phyloP scores from a whole-genome alignment of 2,113 vertebrate species.

The Cyprinodon tularosa region DNA sequence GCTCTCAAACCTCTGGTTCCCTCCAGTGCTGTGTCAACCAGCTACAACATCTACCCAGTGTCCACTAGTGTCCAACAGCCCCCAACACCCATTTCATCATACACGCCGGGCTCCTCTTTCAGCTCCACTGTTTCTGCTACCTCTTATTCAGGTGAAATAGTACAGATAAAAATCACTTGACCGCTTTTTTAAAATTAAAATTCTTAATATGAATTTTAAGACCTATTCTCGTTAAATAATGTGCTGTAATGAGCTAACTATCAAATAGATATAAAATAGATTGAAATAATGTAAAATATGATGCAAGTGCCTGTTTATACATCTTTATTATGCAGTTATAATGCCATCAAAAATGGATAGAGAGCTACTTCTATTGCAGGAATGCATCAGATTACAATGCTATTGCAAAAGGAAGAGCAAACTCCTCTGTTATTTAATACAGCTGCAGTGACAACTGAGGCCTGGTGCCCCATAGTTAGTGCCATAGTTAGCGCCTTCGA shows the following conservation, averaged over 20 bases:
- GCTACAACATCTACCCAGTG: slow-evolving; percentile 75
- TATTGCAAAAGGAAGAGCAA: background rate
- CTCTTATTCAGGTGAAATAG: slow-evolving; percentile 75
- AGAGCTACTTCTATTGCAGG: background rate
- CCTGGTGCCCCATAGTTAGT: background rate
- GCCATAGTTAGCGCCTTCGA: background rate
- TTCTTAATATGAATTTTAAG: background rate
- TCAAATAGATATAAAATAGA: background rate
- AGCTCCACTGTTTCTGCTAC: slow-evolving; percentile 66
- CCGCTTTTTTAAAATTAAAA: background rate
- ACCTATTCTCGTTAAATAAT: background rate
- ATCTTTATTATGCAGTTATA: background rate
- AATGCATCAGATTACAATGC: background rate
- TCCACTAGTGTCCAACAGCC: slow-evolving; percentile 74
- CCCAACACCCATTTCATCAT: slow-evolving; percentile 71
- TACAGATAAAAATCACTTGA: background rate
- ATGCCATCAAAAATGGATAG: background rate
- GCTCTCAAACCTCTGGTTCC: slow-evolving; percentile 69
- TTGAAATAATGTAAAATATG: background rate
- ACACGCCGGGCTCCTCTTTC: slow-evolving; percentile 75
- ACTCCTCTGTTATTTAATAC: background rate
- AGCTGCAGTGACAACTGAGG: background rate
- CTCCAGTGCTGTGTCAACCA: slow-evolving; percentile 69
- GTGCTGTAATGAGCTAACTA: background rate
- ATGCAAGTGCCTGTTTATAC: background rate